A percentile compares a stretch with the other conserved stretches of the same genome.
These are phyloP conservation scores for Brienomyrus brachyistius DNA, from an alignment of 2,113 vertebrate genomes.

Conservation along the genomic window DNA sequence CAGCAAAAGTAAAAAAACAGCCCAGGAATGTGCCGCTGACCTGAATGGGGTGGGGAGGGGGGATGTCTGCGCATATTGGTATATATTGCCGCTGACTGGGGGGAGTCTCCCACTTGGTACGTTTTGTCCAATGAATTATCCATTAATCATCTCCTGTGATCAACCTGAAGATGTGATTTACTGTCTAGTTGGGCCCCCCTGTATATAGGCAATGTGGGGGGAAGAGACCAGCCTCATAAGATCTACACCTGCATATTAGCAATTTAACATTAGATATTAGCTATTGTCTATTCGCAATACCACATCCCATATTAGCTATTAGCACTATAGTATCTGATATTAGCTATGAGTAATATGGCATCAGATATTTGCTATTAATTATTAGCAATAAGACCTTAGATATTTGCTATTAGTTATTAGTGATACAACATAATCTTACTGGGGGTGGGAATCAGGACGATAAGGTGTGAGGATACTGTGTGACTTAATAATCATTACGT, in stretches of 20 bases:
- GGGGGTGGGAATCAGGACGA: background rate
- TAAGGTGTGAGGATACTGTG: background rate
- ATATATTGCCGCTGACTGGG: background rate
- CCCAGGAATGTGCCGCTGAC: background rate
- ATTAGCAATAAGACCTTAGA: background rate
- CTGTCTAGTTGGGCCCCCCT: background rate
- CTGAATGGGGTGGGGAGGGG: no score
- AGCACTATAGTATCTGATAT: background rate
- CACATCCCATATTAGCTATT: background rate
- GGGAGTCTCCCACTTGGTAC: background rate
- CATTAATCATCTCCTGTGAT: background rate
- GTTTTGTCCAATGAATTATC: background rate
- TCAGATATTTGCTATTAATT: background rate
- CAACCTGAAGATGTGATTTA: background rate
- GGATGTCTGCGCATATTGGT: background rate
- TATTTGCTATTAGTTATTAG: background rate
- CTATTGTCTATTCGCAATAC: background rate
- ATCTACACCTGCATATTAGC: background rate
- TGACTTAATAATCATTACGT: background rate
- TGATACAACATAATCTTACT: background rate
- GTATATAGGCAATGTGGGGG: background rate
- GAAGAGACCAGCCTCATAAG: background rate
- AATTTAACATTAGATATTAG: background rate
- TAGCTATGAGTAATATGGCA: background rate
- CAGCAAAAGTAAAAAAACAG: background rate